A percentile compares a stretch with the other conserved stretches of the same genome.
phyloP scores from a whole-genome alignment of 1,140 invertebrate genomes.

The Achatina immaculata region DNA sequence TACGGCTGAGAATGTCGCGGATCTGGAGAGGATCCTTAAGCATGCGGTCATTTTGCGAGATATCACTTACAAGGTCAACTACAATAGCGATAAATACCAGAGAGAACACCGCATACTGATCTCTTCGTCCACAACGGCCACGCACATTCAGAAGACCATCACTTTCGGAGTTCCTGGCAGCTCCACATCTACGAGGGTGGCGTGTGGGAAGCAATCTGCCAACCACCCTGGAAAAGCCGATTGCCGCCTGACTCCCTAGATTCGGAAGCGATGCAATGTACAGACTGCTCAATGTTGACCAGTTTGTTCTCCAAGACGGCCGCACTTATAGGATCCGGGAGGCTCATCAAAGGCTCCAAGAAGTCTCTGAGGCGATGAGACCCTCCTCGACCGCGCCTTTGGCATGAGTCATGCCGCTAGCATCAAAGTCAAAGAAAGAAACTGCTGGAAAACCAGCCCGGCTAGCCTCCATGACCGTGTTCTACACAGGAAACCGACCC shows the following conservation, averaged over 20 bases:
- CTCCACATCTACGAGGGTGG: background rate
- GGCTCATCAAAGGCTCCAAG: background rate
- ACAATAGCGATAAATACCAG: background rate
- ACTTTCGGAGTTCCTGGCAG: background rate
- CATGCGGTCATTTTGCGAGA: background rate
- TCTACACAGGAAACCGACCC: too few species aligned
- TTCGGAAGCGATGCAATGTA: too few species aligned
- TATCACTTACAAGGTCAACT: background rate
- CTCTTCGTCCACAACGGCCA: background rate
- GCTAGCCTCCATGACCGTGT: too few species aligned
- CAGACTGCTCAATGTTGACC: background rate
- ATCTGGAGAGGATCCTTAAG: background rate
- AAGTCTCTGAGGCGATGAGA: background rate
- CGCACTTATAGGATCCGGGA: background rate
- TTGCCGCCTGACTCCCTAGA: background rate
- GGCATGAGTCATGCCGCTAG: too few species aligned
- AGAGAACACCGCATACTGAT: background rate
- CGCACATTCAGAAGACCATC: background rate
- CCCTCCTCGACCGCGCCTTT: background rate
- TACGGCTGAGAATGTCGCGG: background rate
- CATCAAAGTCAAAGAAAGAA: too few species aligned
- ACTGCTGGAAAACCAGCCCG: too few species aligned
- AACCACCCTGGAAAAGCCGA: background rate
- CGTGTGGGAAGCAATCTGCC: background rate
- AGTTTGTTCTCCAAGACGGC: background rate